A percentile compares a stretch with the other conserved stretches of the same genome.
Evolutionary conservation across 2,888 invertebrate species (phyloP).

Genomic region (Erpobdella octoculata): DNA sequence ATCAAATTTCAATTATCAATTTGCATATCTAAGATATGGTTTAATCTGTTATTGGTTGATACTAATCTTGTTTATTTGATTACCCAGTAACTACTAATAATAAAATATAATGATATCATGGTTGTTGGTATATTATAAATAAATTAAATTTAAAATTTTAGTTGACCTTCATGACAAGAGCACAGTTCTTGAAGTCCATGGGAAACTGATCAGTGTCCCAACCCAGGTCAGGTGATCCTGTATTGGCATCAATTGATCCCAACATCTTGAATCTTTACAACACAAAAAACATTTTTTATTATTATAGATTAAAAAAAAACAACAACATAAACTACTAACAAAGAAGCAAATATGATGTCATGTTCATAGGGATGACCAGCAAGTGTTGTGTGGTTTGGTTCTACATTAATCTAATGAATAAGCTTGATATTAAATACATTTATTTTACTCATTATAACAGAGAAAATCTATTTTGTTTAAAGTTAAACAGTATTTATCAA

Average conservation of each 20-base stretch:
- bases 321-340: conserved; percentile 55
- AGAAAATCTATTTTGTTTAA: too few relatives aligned
- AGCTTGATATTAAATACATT: conserved; percentile 6
- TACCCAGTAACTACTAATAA: too few relatives aligned
- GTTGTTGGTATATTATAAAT: neutral
- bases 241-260: conserved; percentile 58
- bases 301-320: neutral
- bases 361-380: conserved; percentile 54
- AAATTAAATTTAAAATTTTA: neutral
- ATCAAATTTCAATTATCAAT: too few relatives aligned
- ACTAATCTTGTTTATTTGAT: too few relatives aligned
- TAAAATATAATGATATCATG: too few relatives aligned
- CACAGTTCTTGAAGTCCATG: conserved; percentile 56
- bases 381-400: conserved; percentile 58
- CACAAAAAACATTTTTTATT: neutral
- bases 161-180: conserved; percentile 58
- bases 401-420: conserved; percentile 55
- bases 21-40: too few relatives aligned
- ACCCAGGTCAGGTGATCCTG: conserved; percentile 54
- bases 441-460: neutral
- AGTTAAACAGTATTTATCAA: too few relatives aligned
- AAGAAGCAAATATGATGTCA: conserved; percentile 60
- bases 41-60: too few relatives aligned
- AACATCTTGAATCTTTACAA: conserved; percentile 58
- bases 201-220: conserved; percentile 57